phyloP scores from a whole-genome alignment of 2,797 vertebrate genomes.

The Petrocephalus sullivani region DNA sequence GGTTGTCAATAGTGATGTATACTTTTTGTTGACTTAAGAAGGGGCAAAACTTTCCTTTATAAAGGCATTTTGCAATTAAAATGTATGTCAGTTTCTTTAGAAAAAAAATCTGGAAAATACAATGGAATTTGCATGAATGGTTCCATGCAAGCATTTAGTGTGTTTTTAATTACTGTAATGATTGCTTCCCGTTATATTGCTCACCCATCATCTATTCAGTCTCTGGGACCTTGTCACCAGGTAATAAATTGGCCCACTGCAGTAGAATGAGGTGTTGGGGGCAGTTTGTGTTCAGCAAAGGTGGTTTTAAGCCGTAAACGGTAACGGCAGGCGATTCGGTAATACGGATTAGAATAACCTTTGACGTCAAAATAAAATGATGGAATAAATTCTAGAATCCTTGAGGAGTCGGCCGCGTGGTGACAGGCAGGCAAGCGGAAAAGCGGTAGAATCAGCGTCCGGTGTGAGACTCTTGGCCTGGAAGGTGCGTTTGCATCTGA shows the following conservation, averaged over 20 bases:
- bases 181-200: slow-evolving; percentile 37
- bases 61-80: neutral
- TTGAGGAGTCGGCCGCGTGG: neutral
- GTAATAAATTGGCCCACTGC: slow-evolving; percentile 41
- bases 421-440: neutral
- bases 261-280: slow-evolving; percentile 25
- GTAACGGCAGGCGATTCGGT: neutral
- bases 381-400: neutral
- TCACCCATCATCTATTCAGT: slow-evolving; percentile 27
- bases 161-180: slow-evolving; percentile 44
- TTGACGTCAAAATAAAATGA: neutral
- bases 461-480: neutral
- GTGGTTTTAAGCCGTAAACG: neutral
- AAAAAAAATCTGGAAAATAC: neutral
- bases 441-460: neutral
- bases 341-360: neutral
- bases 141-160: slow-evolving; percentile 27
- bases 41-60: neutral
- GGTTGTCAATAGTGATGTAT: neutral
- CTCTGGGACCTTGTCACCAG: slow-evolving; percentile 25
- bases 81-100: neutral
- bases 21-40: neutral
- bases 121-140: neutral
- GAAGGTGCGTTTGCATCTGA: slow-evolving; percentile 8
- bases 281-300: slow-evolving; percentile 5